phyloP scores from a whole-genome alignment of 1,140 invertebrate genomes.

The Bombyx mandarina region DNA sequence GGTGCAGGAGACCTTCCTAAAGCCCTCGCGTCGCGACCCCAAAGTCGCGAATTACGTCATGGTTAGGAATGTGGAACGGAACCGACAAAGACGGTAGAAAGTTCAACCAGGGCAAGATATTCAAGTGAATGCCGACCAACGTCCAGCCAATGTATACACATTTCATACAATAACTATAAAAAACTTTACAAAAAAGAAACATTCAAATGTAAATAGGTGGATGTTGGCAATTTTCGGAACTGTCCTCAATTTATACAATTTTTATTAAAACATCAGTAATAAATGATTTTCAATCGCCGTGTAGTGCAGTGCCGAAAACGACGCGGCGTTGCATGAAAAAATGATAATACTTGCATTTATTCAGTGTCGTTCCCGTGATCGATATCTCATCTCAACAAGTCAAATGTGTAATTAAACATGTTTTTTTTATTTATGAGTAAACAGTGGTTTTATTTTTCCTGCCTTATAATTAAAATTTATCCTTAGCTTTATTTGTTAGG shows the following conservation, averaged over 20 bases:
- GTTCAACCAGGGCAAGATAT: slow-evolving; percentile 99
- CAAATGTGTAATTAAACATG: slow-evolving; percentile 28
- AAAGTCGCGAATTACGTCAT: no score
- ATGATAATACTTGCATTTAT: slow-evolving; percentile 7
- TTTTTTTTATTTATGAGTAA: slow-evolving; percentile 37
- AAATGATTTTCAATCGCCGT: neutral
- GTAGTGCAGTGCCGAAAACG: neutral
- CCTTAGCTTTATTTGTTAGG: no score
- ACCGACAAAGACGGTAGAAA: slow-evolving; percentile 89
- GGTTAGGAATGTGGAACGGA: no score
- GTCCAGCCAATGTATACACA: neutral
- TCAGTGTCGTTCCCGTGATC: slow-evolving; percentile 10
- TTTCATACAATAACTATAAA: neutral
- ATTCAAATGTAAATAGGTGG: no score
- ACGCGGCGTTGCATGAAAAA: neutral
- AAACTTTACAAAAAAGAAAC: no score
- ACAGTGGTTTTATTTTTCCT: no score
- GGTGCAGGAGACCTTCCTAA: no score
- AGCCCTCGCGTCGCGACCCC: no score
- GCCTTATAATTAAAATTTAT: no score
- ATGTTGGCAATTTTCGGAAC: no score
- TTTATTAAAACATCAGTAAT: neutral
- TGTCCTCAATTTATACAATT: no score
- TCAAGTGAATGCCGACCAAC: slow-evolving; percentile 84
- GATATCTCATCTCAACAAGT: slow-evolving; percentile 24